Evolutionary conservation across 2,113 vertebrate genomes (phyloP).

Genomic region (Antennarius striatus): DNA sequence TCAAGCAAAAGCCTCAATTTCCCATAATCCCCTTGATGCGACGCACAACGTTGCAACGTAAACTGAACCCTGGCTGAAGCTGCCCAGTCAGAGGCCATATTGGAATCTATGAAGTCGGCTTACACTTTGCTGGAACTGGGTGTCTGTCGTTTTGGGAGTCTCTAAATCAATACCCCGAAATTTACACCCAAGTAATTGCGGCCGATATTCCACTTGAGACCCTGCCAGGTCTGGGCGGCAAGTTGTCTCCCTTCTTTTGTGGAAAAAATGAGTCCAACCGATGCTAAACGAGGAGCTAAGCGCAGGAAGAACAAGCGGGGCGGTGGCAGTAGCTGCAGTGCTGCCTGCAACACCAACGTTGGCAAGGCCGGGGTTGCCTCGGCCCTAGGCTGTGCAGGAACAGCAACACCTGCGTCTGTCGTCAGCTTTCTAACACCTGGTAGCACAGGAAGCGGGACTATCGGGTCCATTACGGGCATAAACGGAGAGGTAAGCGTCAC

Average conservation of each 20-base stretch:
- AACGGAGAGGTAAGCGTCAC: constrained; percentile 80
- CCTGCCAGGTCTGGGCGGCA: constrained; percentile 60
- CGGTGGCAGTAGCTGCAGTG: constrained; percentile 85
- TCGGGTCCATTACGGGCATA: constrained; percentile 71
- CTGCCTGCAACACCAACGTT: constrained; percentile 79
- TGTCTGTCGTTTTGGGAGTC: constrained; percentile 69
- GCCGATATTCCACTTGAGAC: constrained; percentile 62
- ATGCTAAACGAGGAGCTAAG: constrained; percentile 94
- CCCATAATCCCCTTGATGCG: constrained; percentile 54
- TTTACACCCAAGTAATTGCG: constrained; percentile 36
- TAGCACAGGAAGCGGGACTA: constrained; percentile 59
- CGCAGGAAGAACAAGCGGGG: constrained; percentile 97
- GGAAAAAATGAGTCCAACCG: constrained; percentile 90
- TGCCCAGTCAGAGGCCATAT: constrained; percentile 80
- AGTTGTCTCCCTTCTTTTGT: constrained; percentile 68
- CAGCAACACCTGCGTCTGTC: constrained; percentile 73
- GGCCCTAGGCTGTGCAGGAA: constrained; percentile 79
- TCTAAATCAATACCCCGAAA: constrained; percentile 50
- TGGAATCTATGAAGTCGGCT: constrained; percentile 82
- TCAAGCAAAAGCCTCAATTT: constrained; percentile 56
- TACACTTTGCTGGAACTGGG: constrained; percentile 69
- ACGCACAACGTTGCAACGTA: constrained; percentile 63
- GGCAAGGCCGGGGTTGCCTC: constrained; percentile 83
- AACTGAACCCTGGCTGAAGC: constrained; percentile 64
- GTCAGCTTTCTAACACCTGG: constrained; percentile 77